Conservation (phyloP, 2,113 vertebrate species). For the Carettochelys insculpta region DNA sequence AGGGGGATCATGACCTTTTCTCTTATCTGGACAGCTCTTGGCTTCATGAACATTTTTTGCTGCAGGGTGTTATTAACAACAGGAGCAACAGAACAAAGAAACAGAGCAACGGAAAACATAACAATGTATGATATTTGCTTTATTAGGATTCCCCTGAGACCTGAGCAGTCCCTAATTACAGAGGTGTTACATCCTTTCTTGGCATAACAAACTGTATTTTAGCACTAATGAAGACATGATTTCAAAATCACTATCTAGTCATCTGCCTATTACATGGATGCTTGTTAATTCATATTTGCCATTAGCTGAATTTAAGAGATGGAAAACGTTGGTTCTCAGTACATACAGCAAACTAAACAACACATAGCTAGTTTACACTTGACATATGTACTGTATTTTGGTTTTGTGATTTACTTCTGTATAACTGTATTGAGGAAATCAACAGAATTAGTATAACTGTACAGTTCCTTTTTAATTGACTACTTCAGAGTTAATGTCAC, state of each 20-base stretch:
- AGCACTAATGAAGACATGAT: slow-evolving; percentile 59
- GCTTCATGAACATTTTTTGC: slow-evolving; percentile 83
- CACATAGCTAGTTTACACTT: neutral
- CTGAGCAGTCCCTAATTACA: slow-evolving; percentile 68
- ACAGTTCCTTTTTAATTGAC: neutral
- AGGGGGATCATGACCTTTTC: slow-evolving; percentile 79
- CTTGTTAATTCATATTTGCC: slow-evolving; percentile 57
- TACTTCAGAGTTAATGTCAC: neutral
- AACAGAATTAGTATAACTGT: neutral
- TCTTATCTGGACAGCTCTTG: slow-evolving; percentile 83
- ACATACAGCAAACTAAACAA: neutral
- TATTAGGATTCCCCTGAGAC: slow-evolving; percentile 70
- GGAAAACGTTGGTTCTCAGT: neutral
- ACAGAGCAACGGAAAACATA: slow-evolving; percentile 70
- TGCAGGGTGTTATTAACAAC: slow-evolving; percentile 83
- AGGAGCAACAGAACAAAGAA: slow-evolving; percentile 78
- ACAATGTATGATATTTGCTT: slow-evolving; percentile 77
- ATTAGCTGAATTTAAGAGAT: slow-evolving; percentile 25
- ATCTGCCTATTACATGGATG: slow-evolving; percentile 53
- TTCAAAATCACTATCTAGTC: slow-evolving; percentile 65
- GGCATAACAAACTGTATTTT: slow-evolving; percentile 68
- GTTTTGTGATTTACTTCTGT: slow-evolving; percentile 2
- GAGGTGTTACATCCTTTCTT: slow-evolving; percentile 67
- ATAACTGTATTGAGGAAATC: neutral
- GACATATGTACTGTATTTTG: neutral